These are phyloP conservation scores for Lutraria lutraria DNA, from an alignment of 2,888 invertebrate genomes.

Conservation along the genomic window DNA sequence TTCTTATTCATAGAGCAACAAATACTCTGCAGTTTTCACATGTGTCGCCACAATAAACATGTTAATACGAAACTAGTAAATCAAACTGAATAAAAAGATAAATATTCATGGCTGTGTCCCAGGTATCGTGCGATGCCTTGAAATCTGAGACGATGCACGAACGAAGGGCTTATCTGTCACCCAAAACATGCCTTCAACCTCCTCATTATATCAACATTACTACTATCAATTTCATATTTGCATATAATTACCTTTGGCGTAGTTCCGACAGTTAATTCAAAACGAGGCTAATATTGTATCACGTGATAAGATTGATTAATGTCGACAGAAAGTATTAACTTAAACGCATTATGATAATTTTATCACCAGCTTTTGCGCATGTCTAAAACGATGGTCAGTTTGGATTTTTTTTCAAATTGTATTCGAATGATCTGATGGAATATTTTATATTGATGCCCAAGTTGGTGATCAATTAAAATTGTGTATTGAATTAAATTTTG, in stretches of 20 bases:
- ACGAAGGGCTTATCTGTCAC: conserved; percentile 10
- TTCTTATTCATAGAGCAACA: neutral
- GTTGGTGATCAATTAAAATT: neutral
- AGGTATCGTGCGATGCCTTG: neutral
- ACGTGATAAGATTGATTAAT: conserved; percentile 18
- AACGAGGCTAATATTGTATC: conserved; percentile 15
- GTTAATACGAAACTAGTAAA: conserved; percentile 10
- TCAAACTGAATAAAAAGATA: conserved; percentile 19
- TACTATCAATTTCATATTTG: conserved; percentile 23
- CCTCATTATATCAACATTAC: conserved; percentile 18
- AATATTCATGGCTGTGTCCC: conserved; percentile 1
- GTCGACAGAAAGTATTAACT: conserved; percentile 20
- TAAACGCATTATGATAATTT: conserved; percentile 27
- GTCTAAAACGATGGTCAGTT: conserved; percentile 20
- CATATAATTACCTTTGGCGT: neutral
- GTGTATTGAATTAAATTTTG: neutral
- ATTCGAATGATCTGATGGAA: neutral
- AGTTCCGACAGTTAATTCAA: neutral
- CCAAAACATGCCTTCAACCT: neutral
- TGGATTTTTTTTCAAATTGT: neutral
- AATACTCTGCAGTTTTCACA: neutral
- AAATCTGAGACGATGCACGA: conserved; percentile 10
- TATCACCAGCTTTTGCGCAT: neutral
- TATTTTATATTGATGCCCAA: neutral
- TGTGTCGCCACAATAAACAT: conserved; percentile 7